Conservation (phyloP, 2,888 invertebrate genomes). For the Chloroclysta siterata region DNA sequence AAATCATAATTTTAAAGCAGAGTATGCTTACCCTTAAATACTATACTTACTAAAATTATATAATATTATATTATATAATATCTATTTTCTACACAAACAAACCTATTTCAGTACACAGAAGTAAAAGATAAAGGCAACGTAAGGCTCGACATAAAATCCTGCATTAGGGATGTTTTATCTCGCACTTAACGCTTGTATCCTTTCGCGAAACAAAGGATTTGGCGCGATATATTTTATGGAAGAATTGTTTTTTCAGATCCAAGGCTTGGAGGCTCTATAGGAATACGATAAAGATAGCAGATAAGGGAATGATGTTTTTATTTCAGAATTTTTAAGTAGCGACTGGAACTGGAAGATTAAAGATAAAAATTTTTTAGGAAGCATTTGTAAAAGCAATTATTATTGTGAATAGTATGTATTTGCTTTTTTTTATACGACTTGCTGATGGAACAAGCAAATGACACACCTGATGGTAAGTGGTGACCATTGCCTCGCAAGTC, state of each 20-base stretch:
- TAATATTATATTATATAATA: too few relatives aligned
- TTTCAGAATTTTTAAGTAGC: slow-evolving; percentile 1
- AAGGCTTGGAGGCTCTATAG: slow-evolving; percentile 26
- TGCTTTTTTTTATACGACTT: too few relatives aligned
- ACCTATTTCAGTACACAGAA: slow-evolving; percentile 30
- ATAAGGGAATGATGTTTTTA: slow-evolving; percentile 23
- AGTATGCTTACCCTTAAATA: too few relatives aligned
- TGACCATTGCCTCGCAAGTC: too few relatives aligned
- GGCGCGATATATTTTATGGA: slow-evolving; percentile 38
- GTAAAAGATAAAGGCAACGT: slow-evolving; percentile 48
- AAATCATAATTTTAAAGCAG: too few relatives aligned
- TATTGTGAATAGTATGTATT: too few relatives aligned
- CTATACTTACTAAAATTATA: too few relatives aligned
- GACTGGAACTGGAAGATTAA: background rate
- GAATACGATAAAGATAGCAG: slow-evolving; percentile 38
- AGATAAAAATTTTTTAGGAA: background rate
- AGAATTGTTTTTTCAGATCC: slow-evolving; percentile 47
- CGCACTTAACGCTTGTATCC: slow-evolving; percentile 42
- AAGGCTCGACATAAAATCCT: slow-evolving; percentile 49
- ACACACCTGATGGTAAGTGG: too few relatives aligned
- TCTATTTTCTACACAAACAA: slow-evolving; percentile 29
- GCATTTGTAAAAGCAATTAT: too few relatives aligned
- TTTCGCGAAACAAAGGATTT: slow-evolving; percentile 46
- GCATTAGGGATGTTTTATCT: slow-evolving; percentile 55
- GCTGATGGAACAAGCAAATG: too few relatives aligned